Conservation (phyloP, 2,113 vertebrate genomes). For the Porphyrio hochstetteri region DNA sequence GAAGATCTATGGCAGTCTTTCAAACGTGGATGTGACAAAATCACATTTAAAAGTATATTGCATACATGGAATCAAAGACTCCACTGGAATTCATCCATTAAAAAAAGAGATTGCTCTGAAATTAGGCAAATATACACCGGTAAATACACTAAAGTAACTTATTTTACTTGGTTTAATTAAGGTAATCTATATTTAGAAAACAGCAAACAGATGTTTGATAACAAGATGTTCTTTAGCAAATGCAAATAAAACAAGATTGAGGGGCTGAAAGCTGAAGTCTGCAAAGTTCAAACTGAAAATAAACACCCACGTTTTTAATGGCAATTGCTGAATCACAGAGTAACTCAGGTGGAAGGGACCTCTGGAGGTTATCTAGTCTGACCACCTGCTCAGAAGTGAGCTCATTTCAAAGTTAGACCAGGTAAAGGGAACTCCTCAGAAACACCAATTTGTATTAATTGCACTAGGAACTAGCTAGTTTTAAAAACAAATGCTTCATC, state of each 20-base stretch:
- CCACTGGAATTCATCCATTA: background rate
- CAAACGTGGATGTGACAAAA: background rate
- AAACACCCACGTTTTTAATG: background rate
- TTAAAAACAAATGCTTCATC: background rate
- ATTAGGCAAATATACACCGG: background rate
- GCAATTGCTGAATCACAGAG: conserved; percentile 2
- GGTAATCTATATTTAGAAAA: background rate
- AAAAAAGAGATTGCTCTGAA: background rate
- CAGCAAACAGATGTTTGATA: conserved; percentile 33
- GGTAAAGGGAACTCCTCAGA: background rate
- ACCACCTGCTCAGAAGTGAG: background rate
- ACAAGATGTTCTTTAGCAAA: background rate
- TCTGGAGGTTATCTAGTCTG: background rate
- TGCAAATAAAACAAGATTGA: background rate
- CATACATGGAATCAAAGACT: background rate
- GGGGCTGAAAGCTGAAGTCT: conserved; percentile 9
- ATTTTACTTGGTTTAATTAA: background rate
- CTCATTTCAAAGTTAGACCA: background rate
- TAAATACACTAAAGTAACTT: background rate
- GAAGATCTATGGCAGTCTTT: background rate
- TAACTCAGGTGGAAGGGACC: background rate
- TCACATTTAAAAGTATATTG: background rate
- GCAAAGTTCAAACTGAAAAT: conserved; percentile 37
- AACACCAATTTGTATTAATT: background rate
- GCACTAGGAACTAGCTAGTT: background rate